Percentiles rank a stretch among this genome's conserved stretches.
Evolutionary conservation across 2,797 vertebrate genomes (phyloP).

Genomic region (Oreochromis grahami): DNA sequence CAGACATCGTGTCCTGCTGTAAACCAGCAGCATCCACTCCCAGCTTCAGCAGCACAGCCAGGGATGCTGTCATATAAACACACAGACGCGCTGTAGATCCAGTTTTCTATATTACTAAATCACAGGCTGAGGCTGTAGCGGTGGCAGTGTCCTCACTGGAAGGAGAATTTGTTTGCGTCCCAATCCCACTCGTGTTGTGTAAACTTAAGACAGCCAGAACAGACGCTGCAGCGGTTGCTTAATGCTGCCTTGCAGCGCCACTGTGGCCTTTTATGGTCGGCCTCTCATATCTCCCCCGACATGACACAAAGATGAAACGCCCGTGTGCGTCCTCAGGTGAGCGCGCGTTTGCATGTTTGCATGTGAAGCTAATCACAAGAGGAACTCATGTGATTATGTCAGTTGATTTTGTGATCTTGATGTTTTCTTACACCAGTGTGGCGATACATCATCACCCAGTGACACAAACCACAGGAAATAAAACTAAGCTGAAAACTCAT

Average conservation of each 20-base stretch:
- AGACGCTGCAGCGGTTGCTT: constrained; percentile 37
- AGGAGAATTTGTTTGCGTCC: constrained; percentile 55
- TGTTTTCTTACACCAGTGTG: not conserved
- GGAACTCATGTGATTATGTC: constrained; percentile 37
- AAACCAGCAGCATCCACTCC: constrained; percentile 30
- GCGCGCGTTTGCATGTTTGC: not conserved
- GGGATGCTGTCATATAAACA: constrained; percentile 64
- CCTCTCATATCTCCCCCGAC: constrained; percentile 51
- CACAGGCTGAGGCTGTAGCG: constrained; percentile 29
- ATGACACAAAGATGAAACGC: constrained; percentile 45
- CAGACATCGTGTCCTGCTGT: constrained; percentile 30
- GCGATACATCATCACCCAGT: not conserved
- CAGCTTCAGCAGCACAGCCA: constrained; percentile 8
- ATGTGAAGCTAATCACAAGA: constrained; percentile 40
- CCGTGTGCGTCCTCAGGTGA: not conserved
- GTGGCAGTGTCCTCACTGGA: constrained; percentile 39
- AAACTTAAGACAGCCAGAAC: constrained; percentile 52
- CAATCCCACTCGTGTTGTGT: constrained; percentile 58
- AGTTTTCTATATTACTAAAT: constrained; percentile 61
- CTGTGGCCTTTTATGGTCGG: constrained; percentile 77
- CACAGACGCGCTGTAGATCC: constrained; percentile 16
- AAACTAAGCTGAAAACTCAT: not conserved
- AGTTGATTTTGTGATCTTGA: not conserved
- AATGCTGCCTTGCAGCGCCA: constrained; percentile 40
- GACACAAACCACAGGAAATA: not conserved